Evolutionary conservation across 2,113 vertebrate genomes (phyloP).

Genomic region (Numida meleagris): DNA sequence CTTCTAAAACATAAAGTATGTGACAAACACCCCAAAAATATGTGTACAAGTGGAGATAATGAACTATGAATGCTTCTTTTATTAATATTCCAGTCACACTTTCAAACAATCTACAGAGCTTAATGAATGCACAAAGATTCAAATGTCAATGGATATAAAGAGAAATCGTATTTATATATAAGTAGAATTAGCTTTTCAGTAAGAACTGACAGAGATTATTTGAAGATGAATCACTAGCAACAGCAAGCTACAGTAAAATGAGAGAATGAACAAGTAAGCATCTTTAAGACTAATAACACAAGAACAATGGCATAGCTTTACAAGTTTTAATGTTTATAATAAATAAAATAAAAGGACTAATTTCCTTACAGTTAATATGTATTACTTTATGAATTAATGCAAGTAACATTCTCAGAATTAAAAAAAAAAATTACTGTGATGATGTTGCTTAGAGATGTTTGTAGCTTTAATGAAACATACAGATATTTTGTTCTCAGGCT

Average conservation of each 20-base stretch:
- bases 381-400: background rate
- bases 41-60: background rate
- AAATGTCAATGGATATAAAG: conserved; percentile 57
- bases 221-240: conserved; percentile 5
- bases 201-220: conserved; percentile 30
- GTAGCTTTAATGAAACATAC: background rate
- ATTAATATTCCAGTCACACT: conserved; percentile 49
- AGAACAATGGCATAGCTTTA: background rate
- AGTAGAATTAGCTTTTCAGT: conserved; percentile 18
- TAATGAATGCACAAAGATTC: conserved; percentile 60
- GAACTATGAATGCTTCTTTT: conserved; percentile 56
- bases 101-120: conserved; percentile 55
- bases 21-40: background rate
- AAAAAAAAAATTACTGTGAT: background rate
- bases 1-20: background rate
- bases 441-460: background rate
- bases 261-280: background rate
- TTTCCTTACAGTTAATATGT: background rate
- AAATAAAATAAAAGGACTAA: background rate
- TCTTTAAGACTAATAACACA: background rate
- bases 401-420: background rate
- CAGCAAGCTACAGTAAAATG: background rate
- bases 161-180: conserved; percentile 63
- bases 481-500: background rate
- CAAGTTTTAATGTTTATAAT: background rate